Evolutionary conservation across 1,140 invertebrate genomes (phyloP), one percentile per base, ranked within the genome.

Genomic region (Bombus superbus): DNA sequence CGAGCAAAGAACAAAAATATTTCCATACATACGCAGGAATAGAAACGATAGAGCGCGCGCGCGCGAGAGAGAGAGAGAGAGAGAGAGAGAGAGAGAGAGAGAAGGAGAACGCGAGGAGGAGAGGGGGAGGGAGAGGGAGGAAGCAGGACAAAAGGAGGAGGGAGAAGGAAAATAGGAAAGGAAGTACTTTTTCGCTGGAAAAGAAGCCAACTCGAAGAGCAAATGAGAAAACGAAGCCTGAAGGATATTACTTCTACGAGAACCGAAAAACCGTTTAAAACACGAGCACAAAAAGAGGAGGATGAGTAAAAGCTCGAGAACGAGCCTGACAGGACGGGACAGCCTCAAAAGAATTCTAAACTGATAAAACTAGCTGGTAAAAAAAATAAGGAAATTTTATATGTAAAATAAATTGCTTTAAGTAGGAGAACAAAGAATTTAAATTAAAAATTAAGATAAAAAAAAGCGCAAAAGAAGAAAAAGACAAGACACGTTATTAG

Each of bases 301-400:
- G 38, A 82, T 25, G 3, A 38, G 44, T 57, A 44, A 42, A 53
- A 11, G 59, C 59, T 4, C 25, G 13, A 35, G 59, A 25, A 18
- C 35, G 28, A 4, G 28, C 42, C 38, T 59, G 28, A 62, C 22
- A 22, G 35, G 35, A 22, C 15, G 6, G 42, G 32, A 64, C 62
- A 80, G 11, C 44, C 64, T 68, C 69, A 59, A 77, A 77, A 77
- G 53, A 75, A 82, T 82, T 82, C 72, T 75, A 82, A 82, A 77
- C 47, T 53, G 75, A 78, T 57, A 78, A 68, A 62, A 76, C 47
- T 53, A 35, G 64, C 8, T 68, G 74, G 9, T 76, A 62, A 62
- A 76, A 40, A 18, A 53, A 32, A 68, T 53, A 78, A 35, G 47
- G 42, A 32, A 69, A 68, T 83, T 83, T 83, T 78, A 53, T 83